Percentiles rank a stretch among this genome's conserved stretches.
phyloP scores from a whole-genome alignment of 2,113 vertebrate genomes.

The Peromyscus polionotus region DNA sequence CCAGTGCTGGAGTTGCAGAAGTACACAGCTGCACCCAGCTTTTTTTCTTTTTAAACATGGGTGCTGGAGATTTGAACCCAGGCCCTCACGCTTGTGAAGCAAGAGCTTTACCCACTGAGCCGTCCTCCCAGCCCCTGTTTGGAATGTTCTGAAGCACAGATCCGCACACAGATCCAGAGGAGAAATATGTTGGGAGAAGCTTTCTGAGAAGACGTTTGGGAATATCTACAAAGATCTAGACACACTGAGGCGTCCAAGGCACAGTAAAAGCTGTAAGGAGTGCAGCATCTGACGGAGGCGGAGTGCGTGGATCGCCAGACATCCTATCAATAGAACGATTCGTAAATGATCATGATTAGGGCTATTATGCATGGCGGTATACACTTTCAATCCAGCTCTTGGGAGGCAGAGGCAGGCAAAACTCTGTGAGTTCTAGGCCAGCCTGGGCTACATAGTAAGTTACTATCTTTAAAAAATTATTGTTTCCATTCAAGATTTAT shows the following conservation, averaged over 20 bases:
- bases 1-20: neutral
- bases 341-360: neutral
- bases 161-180: neutral
- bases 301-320: too few relatives aligned
- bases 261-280: neutral
- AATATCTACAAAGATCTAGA: neutral
- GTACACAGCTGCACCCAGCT: neutral
- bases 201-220: neutral
- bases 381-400: neutral
- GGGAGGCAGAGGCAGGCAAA: neutral
- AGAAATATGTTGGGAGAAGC: too few relatives aligned
- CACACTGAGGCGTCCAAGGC: neutral
- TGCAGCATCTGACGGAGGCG: rapidly evolving
- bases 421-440: neutral
- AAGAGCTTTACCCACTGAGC: neutral
- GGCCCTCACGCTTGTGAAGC: neutral
- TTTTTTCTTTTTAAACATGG: neutral
- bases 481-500: neutral
- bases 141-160: neutral
- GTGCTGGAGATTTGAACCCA: neutral
- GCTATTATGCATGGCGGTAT: too few relatives aligned
- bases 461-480: neutral
- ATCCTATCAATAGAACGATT: neutral
- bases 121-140: neutral
- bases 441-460: neutral